These are phyloP conservation scores for Camponotus vicinus DNA, from an alignment of 1,140 invertebrate genomes.

Conservation along the genomic window DNA sequence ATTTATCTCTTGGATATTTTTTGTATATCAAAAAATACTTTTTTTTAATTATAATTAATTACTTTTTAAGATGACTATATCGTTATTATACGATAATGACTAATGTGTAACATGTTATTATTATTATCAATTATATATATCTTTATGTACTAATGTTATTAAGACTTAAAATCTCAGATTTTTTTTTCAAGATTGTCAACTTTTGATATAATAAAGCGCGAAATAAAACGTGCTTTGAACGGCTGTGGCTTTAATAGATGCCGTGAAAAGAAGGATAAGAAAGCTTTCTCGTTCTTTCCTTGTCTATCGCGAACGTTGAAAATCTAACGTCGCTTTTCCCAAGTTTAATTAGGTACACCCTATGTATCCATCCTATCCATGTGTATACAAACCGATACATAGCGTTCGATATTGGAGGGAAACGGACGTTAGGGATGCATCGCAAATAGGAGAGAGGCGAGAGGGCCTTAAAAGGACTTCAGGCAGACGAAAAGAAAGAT, in stretches of 20 bases:
- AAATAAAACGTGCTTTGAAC: slow-evolving; percentile 22
- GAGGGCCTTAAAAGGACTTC: slow-evolving; percentile 40
- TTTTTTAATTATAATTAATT: not conserved
- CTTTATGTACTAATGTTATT: no score
- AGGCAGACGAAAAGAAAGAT: slow-evolving; percentile 27
- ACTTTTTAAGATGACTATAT: not conserved
- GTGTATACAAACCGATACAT: slow-evolving; percentile 60
- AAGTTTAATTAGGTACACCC: slow-evolving; percentile 61
- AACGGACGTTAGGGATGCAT: slow-evolving; percentile 56
- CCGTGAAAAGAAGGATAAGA: slow-evolving; percentile 1
- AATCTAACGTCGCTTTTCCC: slow-evolving; percentile 49
- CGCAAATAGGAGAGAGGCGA: slow-evolving; percentile 4
- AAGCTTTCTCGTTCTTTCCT: slow-evolving; percentile 12
- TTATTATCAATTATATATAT: no score
- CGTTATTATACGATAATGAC: no score
- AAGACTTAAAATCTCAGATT: no score
- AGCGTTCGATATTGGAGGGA: slow-evolving; percentile 53
- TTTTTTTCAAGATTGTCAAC: not conserved
- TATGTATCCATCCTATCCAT: slow-evolving; percentile 40
- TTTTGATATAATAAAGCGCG: not conserved
- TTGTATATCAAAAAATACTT: not conserved
- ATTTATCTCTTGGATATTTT: not conserved
- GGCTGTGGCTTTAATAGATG: slow-evolving; percentile 21
- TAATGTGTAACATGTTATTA: no score
- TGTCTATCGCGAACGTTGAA: slow-evolving; percentile 19